Conservation (phyloP, 2,797 vertebrate species). For the Enteromius viviparus region DNA sequence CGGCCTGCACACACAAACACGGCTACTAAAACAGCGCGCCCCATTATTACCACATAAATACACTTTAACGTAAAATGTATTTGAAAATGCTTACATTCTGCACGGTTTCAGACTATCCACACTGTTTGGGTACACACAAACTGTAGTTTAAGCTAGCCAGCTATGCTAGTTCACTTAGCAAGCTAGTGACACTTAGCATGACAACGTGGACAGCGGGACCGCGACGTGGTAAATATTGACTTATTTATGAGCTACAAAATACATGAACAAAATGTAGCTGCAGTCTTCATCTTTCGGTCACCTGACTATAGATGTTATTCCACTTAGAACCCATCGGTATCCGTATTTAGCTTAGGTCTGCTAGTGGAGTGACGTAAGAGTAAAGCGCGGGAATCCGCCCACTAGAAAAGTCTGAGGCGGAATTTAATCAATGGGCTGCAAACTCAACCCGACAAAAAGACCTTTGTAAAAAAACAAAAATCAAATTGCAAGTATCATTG, state of each 20-base stretch:
- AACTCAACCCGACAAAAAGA: not conserved
- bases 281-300: not conserved
- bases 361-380: conserved; percentile 52
- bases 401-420: not conserved
- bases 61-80: not conserved
- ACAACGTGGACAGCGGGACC: not conserved
- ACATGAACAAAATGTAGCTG: not conserved
- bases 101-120: too few species aligned
- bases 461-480: not conserved
- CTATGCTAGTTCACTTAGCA: conserved; percentile 40
- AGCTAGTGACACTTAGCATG: conserved; percentile 26
- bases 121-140: not conserved
- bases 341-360: conserved; percentile 57
- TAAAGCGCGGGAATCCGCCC: conserved; percentile 55
- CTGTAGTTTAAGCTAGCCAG: conserved; percentile 13
- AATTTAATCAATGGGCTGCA: conserved; percentile 1
- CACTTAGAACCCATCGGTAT: conserved; percentile 55
- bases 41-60: not conserved
- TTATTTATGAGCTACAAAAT: not conserved
- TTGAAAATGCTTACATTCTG: not conserved
- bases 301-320: conserved; percentile 46
- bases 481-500: too few species aligned
- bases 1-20: conserved; percentile 22
- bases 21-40: not conserved
- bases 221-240: not conserved